phyloP scores from a whole-genome alignment of 2,113 vertebrate genomes.

The Myotis brandtii region DNA sequence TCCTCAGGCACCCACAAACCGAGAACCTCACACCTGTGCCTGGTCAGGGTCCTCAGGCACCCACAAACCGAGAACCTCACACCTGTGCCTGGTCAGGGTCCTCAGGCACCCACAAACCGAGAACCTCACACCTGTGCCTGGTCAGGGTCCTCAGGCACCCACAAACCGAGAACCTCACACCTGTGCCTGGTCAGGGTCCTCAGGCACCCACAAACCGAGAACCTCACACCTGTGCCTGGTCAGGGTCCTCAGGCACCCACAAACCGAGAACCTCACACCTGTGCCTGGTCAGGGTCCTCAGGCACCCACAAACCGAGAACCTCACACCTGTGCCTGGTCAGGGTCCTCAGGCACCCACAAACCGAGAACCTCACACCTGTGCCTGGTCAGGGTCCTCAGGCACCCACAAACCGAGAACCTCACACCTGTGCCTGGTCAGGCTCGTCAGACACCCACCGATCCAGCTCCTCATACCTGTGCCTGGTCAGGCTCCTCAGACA shows the following conservation, averaged over 20 bases:
- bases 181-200: background rate
- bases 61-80: rapidly evolving
- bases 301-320: background rate
- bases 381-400: background rate
- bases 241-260: background rate
- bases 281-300: background rate
- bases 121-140: background rate
- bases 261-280: background rate
- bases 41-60: rapidly evolving
- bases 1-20: rapidly evolving
- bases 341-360: background rate
- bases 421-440: background rate
- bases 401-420: rapidly evolving
- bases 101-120: background rate
- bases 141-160: no score
- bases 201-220: background rate
- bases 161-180: background rate
- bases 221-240: background rate
- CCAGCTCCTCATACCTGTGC: background rate
- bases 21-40: background rate
- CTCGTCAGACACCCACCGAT: background rate
- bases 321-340: background rate
- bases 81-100: rapidly evolving
- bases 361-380: background rate
- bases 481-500: background rate